A percentile compares a stretch with the other conserved stretches of the same genome.
Evolutionary conservation across 2,888 invertebrate genomes (phyloP).

Genomic region (Perithous albicinctus): DNA sequence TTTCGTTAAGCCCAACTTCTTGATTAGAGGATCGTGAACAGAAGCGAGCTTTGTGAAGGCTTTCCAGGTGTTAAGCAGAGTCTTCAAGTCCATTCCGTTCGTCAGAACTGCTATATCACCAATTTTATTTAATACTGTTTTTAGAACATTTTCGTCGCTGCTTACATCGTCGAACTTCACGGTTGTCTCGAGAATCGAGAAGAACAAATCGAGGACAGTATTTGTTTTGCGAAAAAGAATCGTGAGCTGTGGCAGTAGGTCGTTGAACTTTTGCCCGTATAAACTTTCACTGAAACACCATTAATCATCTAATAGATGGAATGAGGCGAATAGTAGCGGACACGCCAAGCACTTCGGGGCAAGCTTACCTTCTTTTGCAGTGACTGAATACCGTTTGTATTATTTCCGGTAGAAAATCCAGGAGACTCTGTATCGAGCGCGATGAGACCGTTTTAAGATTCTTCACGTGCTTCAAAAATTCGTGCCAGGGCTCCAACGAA

Average conservation of each 20-base stretch:
- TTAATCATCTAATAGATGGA: conserved; percentile 30
- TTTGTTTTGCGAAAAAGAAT: conserved; percentile 76
- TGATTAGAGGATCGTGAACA: conserved; percentile 50
- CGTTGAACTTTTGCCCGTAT: conserved; percentile 73
- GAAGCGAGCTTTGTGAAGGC: conserved; percentile 77
- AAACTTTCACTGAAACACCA: conserved; percentile 72
- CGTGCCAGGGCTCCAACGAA: conserved; percentile 77
- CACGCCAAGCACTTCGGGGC: conserved; percentile 16
- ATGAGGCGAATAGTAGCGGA: conserved; percentile 42
- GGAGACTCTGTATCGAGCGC: conserved; percentile 70
- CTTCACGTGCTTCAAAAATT: conserved; percentile 74
- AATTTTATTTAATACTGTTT: conserved; percentile 72
- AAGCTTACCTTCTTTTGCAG: conserved; percentile 77
- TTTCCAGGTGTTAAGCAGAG: conserved; percentile 78
- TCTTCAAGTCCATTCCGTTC: conserved; percentile 77
- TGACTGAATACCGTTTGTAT: conserved; percentile 74
- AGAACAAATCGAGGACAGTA: conserved; percentile 75
- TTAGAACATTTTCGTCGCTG: conserved; percentile 33
- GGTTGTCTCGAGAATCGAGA: conserved; percentile 73
- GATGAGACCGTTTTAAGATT: conserved; percentile 68
- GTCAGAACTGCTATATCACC: conserved; percentile 75
- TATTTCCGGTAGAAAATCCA: conserved; percentile 72
- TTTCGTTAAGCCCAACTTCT: conserved; percentile 38
- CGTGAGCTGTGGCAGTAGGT: conserved; percentile 72
- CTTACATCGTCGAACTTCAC: conserved; percentile 71